phyloP scores from a whole-genome alignment of 1,140 invertebrate genomes.

The Brachionus rubens region DNA sequence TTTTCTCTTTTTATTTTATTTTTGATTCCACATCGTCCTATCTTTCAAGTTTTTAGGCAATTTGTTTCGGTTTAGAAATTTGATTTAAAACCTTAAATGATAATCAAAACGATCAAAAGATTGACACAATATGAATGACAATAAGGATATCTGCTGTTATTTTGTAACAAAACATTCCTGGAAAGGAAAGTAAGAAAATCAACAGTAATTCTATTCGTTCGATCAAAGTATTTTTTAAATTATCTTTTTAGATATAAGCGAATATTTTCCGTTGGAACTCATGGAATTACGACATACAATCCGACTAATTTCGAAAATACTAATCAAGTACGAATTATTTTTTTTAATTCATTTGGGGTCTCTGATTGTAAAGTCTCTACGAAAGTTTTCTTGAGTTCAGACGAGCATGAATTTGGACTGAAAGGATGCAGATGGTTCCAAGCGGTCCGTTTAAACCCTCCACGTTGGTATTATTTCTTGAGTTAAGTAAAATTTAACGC shows the following conservation, averaged over 20 bases:
- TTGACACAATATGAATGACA: conserved; percentile 63
- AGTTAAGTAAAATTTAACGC: too few species aligned
- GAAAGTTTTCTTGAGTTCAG: not conserved
- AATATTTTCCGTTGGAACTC: conserved; percentile 90
- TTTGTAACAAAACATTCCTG: conserved; percentile 90
- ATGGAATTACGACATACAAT: conserved; percentile 94
- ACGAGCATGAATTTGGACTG: too few species aligned
- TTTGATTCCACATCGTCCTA: not conserved
- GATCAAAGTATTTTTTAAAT: conserved; percentile 37
- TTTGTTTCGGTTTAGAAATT: not conserved
- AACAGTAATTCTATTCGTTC: conserved; percentile 13
- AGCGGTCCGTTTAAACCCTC: too few species aligned
- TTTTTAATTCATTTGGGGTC: too few species aligned
- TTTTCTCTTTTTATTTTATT: not conserved
- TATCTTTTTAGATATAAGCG: conserved; percentile 77
- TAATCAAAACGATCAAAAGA: not conserved
- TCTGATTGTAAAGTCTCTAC: not conserved
- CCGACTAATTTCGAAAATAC: conserved; percentile 88
- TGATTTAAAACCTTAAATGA: not conserved
- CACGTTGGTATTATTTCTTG: too few species aligned
- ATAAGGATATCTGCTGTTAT: conserved; percentile 86
- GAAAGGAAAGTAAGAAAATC: conserved; percentile 85
- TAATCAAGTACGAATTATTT: conserved; percentile 81
- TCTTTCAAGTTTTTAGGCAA: too few species aligned
- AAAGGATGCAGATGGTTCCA: too few species aligned